phyloP scores from a whole-genome alignment of 2,888 invertebrate genomes.

The Watsonalla binaria region DNA sequence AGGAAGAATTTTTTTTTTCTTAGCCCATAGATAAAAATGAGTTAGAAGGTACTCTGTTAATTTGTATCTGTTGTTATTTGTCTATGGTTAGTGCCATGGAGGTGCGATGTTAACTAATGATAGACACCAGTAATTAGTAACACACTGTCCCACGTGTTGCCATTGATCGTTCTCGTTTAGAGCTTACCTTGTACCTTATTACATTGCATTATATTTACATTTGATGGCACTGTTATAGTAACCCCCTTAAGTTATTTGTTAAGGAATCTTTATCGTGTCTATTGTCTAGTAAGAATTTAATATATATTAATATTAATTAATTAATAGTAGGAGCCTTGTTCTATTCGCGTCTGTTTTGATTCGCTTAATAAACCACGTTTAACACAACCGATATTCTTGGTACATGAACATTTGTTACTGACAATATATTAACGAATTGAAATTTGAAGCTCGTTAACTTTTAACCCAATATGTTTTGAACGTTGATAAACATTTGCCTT shows the following conservation, averaged over 20 bases:
- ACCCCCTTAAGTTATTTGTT: slow-evolving; percentile 75
- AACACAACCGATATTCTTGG: slow-evolving; percentile 44
- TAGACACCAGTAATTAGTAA: background rate
- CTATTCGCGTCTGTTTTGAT: slow-evolving; percentile 61
- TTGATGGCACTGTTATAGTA: slow-evolving; percentile 73
- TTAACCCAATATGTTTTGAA: slow-evolving; percentile 35
- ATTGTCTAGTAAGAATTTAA: slow-evolving; percentile 76
- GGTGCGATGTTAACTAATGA: too few species aligned
- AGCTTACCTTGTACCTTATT: slow-evolving; percentile 68
- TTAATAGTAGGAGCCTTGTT: slow-evolving; percentile 70
- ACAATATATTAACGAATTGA: slow-evolving; percentile 38
- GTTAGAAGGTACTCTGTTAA: too few species aligned
- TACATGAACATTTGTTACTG: slow-evolving; percentile 47
- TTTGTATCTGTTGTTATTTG: too few species aligned
- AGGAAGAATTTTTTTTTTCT: too few species aligned
- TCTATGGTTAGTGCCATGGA: too few species aligned
- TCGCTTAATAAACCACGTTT: slow-evolving; percentile 65
- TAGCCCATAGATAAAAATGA: too few species aligned
- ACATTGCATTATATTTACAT: slow-evolving; percentile 67
- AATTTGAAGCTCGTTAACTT: too few species aligned
- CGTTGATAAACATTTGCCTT: slow-evolving; percentile 51
- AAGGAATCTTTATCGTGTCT: slow-evolving; percentile 76
- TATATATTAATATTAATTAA: slow-evolving; percentile 67
- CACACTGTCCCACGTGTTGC: slow-evolving; percentile 21
- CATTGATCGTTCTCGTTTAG: slow-evolving; percentile 55